Base-by-base conservation (phyloP, 1,140 invertebrate species). In the Drosophila bocqueti region DNA sequence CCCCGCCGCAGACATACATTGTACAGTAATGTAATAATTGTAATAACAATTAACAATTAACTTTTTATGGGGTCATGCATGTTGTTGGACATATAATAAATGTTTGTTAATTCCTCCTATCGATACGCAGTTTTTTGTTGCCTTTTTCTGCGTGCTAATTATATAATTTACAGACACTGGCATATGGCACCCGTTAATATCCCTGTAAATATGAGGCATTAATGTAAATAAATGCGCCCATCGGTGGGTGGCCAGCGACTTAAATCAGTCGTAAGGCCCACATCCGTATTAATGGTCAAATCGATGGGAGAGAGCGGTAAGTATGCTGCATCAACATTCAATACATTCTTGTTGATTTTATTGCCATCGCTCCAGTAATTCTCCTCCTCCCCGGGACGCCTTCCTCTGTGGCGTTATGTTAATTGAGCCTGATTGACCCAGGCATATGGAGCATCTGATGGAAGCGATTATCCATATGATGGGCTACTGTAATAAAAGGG, bases 31-130 rank as follows among this genome's bases (percentile, higher is more conserved):
- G 24, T 24, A 24, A 24, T 24, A 24, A 24, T 61, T 72, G 58
- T 72, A 61, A 80, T 67, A 79, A 80, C 57, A 79, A 80, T 66
- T 80, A 74, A 80, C 68, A 74, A 80, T 62, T 80, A 74, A 80
- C 76, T 74, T 80, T 80, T 76, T 81, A 76, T 71, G 62, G 61
- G 55, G 46, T 46, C 66, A 72, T 79, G 67, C 60, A 78, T 78
- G 59, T 58, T 63, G 76, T 65, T 79, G 61, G 55, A 72, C 68
- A 72, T 55, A 63, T 65, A 79, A 74, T 65, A 79, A 79, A 79
- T 79, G 66, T 72, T 79, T 74, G 71, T 74, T 73, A 73, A 74
- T 73, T n/a, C 71, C 71, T 40, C 71, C 46, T 73, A 74, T 74
- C 71, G 67, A 61, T 73, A 11, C 15, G 60, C 24, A 18, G 43